Evolutionary conservation across 2,113 vertebrate genomes (phyloP).

Genomic region (Hippocampus barbouri): DNA sequence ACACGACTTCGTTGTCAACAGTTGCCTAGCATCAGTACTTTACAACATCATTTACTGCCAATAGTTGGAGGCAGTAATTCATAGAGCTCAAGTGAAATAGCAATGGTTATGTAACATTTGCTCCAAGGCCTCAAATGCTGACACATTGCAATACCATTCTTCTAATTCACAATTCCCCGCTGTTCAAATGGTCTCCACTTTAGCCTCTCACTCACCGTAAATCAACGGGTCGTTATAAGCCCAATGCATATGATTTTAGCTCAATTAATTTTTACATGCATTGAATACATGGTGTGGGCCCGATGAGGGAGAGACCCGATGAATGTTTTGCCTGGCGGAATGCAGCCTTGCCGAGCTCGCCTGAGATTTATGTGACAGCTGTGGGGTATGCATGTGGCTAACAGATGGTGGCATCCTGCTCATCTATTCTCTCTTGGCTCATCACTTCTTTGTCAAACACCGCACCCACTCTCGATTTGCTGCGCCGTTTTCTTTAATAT

Average conservation of each 20-base stretch:
- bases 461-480: slow-evolving; percentile 23
- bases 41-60: slow-evolving; percentile 38
- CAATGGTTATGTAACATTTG: slow-evolving; percentile 19
- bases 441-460: slow-evolving; percentile 47
- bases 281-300: slow-evolving; percentile 22
- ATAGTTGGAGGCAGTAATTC: slow-evolving; percentile 26
- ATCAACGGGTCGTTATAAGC: background rate
- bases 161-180: slow-evolving; percentile 4
- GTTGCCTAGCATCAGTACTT: slow-evolving; percentile 31
- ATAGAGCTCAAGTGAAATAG: slow-evolving; percentile 30
- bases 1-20: slow-evolving; percentile 50
- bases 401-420: slow-evolving; percentile 74
- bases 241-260: background rate
- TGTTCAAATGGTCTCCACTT: background rate
- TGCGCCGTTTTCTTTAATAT: slow-evolving; percentile 8
- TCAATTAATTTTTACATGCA: slow-evolving; percentile 7
- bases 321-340: slow-evolving; percentile 65
- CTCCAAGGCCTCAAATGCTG: slow-evolving; percentile 4
- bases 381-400: slow-evolving; percentile 75
- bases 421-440: slow-evolving; percentile 51
- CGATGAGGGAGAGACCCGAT: slow-evolving; percentile 53
- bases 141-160: slow-evolving; percentile 20
- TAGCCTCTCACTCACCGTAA: background rate
- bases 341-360: slow-evolving; percentile 67
- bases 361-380: slow-evolving; percentile 77